Conservation (phyloP, 92 coral and sea anemone species). For the Isaurus tuberculatus region DNA sequence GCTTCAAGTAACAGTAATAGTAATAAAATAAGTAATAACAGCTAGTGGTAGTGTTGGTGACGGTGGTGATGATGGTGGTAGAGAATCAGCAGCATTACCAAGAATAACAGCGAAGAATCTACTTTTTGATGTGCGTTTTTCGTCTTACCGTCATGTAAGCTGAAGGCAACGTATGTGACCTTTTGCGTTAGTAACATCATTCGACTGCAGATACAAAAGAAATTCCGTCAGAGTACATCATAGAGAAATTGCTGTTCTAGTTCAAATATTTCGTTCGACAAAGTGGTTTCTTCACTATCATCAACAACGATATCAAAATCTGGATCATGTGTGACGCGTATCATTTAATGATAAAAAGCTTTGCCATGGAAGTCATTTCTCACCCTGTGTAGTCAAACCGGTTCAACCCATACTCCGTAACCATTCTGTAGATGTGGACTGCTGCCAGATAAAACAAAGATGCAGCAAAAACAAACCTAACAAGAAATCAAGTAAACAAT, state of each 20-base stretch:
- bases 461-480: constrained; percentile 44
- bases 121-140: background rate
- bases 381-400: constrained; percentile 44
- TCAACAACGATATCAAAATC: too few relatives aligned
- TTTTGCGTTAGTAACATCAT: constrained; percentile 44
- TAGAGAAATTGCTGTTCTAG: background rate
- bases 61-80: background rate
- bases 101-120: background rate
- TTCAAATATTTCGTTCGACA: too few relatives aligned
- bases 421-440: constrained; percentile 38
- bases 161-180: constrained; percentile 39
- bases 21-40: too few relatives aligned
- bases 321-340: too few relatives aligned
- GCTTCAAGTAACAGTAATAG: too few relatives aligned
- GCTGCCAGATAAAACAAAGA: constrained; percentile 34
- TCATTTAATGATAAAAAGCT: background rate
- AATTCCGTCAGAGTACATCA: background rate
- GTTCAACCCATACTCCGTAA: constrained; percentile 33
- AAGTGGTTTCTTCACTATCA: too few relatives aligned
- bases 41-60: background rate
- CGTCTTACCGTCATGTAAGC: constrained; percentile 41
- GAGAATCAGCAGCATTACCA: background rate
- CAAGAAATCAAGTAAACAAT: background rate
- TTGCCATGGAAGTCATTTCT: background rate
- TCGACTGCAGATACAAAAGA: constrained; percentile 27